Base-by-base conservation (phyloP, 2,888 invertebrate species). In the Cheiracanthium punctorium region DNA sequence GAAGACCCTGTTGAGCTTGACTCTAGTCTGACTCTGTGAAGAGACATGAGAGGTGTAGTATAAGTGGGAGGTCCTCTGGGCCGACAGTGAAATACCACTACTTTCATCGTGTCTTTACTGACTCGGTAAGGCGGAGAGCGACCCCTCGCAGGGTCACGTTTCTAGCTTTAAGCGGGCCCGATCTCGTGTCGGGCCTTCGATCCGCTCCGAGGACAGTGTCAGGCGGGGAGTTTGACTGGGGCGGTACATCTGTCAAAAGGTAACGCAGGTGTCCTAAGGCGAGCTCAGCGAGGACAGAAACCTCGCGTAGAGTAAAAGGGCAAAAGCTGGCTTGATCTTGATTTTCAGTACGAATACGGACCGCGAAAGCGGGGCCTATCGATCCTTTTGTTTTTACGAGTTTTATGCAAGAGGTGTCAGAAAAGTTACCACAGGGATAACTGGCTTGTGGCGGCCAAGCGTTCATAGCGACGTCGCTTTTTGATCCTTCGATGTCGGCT, bases 221-320 rank as follows among this genome's bases (percentile, higher is more conserved):
- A n/a, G n/a, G n/a, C n/a, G n/a, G n/a, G n/a, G n/a, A 93, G 94
- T 94, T 94, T 94, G 94, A 93, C 93, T 93, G 93, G 93, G 93
- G 94, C 93, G 93, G 93, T 93, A 93, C 93, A 93, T 93, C 93
- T 93, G 93, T 93, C 93, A 93, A 94, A 94, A 91, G 92, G 93
- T 93, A 94, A 94, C 93, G 93, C 93, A 94, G 93, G 93, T 93
- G 93, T 93, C 94, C 93, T 93, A 94, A 94, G 93, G 93, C 91
- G 91, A 93, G 93, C 93, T 93, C 93, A 93, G 93, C 91, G 93
- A 93, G 94, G 93, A 94, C 94, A 93, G 94, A 94, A 94, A 94
- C 94, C 94, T 94, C 93, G 92, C 93, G 93, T 94, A 93, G 94
- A 94, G 94, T 93, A 94, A 94, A 94, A 94, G 94, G 93, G 93